Evolutionary conservation across 2,888 invertebrate genomes (phyloP).

Genomic region (Phragmatobia fuliginosa): DNA sequence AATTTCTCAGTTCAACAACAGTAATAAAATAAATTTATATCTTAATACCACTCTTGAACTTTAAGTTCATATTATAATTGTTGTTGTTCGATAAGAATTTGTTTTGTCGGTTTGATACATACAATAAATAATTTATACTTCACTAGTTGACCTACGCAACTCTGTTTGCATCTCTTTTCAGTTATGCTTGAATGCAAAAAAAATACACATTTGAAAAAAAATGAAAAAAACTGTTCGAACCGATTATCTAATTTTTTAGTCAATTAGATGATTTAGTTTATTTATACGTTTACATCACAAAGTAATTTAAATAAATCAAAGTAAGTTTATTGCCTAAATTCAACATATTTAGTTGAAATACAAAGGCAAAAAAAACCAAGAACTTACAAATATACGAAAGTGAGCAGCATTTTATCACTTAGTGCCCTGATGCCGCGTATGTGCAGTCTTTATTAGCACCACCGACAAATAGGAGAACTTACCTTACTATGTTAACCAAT

Average conservation of each 20-base stretch:
- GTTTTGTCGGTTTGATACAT: neutral
- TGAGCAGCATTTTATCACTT: conserved; percentile 30
- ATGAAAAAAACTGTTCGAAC: too few species aligned
- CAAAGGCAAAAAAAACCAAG: neutral
- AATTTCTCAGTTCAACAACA: neutral
- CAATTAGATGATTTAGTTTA: too few species aligned
- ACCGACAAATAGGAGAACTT: conserved; percentile 61
- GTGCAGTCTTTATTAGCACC: conserved; percentile 68
- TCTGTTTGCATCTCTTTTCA: too few species aligned
- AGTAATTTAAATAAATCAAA: neutral
- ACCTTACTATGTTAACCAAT: conserved; percentile 46
- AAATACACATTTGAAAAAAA: too few species aligned
- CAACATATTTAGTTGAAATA: too few species aligned
- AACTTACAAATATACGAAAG: neutral
- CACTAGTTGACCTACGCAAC: neutral
- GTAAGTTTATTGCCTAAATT: too few species aligned
- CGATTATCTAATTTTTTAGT: too few species aligned
- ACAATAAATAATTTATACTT: neutral
- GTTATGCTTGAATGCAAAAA: too few species aligned
- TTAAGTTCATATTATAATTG: neutral
- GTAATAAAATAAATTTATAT: conserved; percentile 7
- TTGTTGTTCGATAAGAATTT: neutral
- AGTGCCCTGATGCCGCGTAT: conserved; percentile 35
- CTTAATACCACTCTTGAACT: neutral
- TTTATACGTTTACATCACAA: neutral